These are phyloP conservation scores for Pyrocephalus nanus DNA, from an alignment of 2,797 vertebrate species.

Conservation along the genomic window DNA sequence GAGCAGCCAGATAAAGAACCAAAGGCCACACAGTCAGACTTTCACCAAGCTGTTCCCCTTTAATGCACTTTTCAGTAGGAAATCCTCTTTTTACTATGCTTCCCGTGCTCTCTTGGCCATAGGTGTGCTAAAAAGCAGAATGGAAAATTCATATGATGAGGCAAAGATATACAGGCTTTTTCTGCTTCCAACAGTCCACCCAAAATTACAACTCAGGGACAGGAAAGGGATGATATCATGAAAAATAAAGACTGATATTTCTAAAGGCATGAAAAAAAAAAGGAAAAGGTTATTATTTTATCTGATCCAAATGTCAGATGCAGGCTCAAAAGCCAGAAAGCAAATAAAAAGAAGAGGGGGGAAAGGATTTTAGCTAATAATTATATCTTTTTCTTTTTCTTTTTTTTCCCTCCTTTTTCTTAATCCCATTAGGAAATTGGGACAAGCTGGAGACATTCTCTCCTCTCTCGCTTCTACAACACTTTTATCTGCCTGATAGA, in stretches of 20 bases:
- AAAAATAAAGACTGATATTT: constrained; percentile 1
- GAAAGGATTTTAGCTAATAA: not conserved
- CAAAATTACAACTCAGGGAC: constrained; percentile 54
- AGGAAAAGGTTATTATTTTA: constrained; percentile 3
- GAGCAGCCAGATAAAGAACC: not conserved
- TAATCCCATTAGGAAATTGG: constrained; percentile 49
- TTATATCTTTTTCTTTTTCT: not conserved
- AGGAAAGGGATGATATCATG: constrained; percentile 10
- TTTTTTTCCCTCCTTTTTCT: not conserved
- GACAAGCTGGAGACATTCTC: constrained; percentile 4
- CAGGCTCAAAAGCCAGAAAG: constrained; percentile 13
- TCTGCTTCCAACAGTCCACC: constrained; percentile 53
- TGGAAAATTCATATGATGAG: not conserved
- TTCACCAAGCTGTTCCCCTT: not conserved
- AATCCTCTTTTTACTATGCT: not conserved
- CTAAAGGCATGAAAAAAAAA: not conserved
- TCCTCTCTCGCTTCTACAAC: not conserved
- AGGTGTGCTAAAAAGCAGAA: constrained; percentile 19
- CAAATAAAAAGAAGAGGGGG: not conserved
- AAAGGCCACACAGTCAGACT: not conserved
- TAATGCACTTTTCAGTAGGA: not conserved
- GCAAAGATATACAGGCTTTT: constrained; percentile 33
- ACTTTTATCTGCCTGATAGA: not conserved
- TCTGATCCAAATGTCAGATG: not conserved
- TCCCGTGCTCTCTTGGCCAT: constrained; percentile 13